A percentile compares a stretch with the other conserved stretches of the same genome.
Evolutionary conservation across 2,797 vertebrate genomes (phyloP).

Genomic region (Carcharodon carcharias): DNA sequence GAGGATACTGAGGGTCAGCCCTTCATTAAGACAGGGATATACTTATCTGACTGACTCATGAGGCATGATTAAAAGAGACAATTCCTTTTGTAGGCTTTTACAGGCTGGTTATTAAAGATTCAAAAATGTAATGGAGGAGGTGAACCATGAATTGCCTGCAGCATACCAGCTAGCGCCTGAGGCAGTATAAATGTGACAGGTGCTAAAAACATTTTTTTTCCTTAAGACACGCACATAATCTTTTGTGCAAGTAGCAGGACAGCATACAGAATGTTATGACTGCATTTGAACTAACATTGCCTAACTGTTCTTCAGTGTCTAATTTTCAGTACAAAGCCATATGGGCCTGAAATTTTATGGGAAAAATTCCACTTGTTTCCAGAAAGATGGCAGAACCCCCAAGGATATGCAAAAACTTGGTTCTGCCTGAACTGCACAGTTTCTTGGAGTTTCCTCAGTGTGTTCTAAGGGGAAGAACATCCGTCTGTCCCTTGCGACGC

Average conservation of each 20-base stretch:
- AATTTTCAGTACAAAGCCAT: not conserved
- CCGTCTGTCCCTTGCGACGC: not conserved
- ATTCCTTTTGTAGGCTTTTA: not conserved
- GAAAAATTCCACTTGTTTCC: too few species aligned
- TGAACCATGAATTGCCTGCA: not conserved
- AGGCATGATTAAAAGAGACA: conserved; percentile 32
- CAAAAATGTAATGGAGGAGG: not conserved
- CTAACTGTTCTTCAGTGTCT: not conserved
- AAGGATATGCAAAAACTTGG: not conserved
- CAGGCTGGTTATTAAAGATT: not conserved
- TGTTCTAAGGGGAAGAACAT: not conserved
- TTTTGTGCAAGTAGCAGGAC: not conserved
- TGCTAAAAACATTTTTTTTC: conserved; percentile 8
- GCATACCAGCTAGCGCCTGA: not conserved
- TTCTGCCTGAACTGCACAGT: not conserved
- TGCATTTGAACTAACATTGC: not conserved
- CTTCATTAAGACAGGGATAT: conserved; percentile 21
- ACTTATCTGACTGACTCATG: conserved; percentile 23
- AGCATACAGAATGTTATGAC: not conserved
- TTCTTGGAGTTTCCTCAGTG: not conserved
- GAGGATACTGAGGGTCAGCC: not conserved
- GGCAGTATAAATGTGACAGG: conserved; percentile 3
- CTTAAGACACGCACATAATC: not conserved
- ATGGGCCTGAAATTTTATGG: not conserved
- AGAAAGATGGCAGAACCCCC: not conserved